Evolutionary conservation across 1,140 invertebrate species (phyloP), one percentile per base, ranked within the genome.

Genomic region (Zaprionus inermis): DNA sequence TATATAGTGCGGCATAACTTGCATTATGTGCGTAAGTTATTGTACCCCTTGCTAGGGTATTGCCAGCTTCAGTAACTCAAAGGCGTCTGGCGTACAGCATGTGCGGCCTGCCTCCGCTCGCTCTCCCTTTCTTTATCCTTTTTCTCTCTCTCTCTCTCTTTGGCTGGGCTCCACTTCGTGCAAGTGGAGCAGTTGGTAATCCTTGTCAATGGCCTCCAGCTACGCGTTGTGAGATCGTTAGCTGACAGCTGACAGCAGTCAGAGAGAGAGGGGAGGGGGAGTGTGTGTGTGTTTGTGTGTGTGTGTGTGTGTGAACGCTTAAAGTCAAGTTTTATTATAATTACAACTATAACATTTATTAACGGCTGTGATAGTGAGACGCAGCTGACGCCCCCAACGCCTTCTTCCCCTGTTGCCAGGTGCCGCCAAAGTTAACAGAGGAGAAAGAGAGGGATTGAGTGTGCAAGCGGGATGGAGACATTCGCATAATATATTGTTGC

Each of bases 301-400:
- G 38, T 56, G 52, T 70, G 52, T 56, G 51, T 61, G 54, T 70
- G 59, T 60, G 34, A 61, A 60, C 38, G 63, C 77, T 77, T 78
- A 78, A 79, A 89, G 84, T 88, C 80, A 84, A 89, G 78, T 89
- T 89, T 89, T 89, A 89, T 89, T 89, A 89, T 89, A 89, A 89
- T 89, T 89, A 89, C 78, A 89, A 89, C 80, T 89, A 89, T 89
- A 89, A 90, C 84, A 84, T 79, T 90, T 89, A 89, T 89, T 84
- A 89, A 89, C 84, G 85, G 78, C 61, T 72, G 77, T 72, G 77
- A 78, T 61, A 72, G 72, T 58, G 73, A 63, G 67, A 36, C 57
- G 28, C 78, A 80, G 79, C 77, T 82, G 83, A 71, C 78, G 61
- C 72, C 68, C 59, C 46, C 12, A 20, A n/a, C 5, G 2, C n/a